Conservation (phyloP, 2,113 vertebrate genomes). For the Gnathonemus echidnorhynchus region DNA sequence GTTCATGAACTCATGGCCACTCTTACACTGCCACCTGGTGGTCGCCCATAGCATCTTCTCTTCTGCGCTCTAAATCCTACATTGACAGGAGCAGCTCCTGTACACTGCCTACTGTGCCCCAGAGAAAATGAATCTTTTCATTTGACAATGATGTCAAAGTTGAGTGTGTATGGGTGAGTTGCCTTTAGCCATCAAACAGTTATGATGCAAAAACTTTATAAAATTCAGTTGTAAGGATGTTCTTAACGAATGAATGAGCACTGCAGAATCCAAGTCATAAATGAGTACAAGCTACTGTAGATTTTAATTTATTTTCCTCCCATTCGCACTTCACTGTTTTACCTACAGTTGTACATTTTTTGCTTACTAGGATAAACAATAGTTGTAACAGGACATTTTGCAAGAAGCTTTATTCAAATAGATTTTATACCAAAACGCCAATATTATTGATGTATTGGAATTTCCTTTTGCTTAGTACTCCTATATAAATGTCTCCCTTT, state of each 20-base stretch:
- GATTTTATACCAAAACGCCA: slow-evolving; percentile 72
- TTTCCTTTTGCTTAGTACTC: slow-evolving; percentile 39
- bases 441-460: slow-evolving; percentile 47
- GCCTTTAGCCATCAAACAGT: slow-evolving; percentile 29
- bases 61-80: neutral
- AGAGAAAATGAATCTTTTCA: slow-evolving; percentile 46
- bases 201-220: slow-evolving; percentile 21
- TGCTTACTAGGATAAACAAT: slow-evolving; percentile 47
- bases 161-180: slow-evolving; percentile 44
- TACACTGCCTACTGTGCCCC: slow-evolving; percentile 35
- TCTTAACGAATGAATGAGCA: slow-evolving; percentile 33
- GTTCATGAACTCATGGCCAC: slow-evolving; percentile 98
- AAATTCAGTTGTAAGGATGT: slow-evolving; percentile 34
- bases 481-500: slow-evolving; percentile 73
- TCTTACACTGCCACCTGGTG: slow-evolving; percentile 83
- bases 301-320: slow-evolving; percentile 65
- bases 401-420: slow-evolving; percentile 25
- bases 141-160: slow-evolving; percentile 30
- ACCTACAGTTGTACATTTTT: slow-evolving; percentile 87
- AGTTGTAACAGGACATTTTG: slow-evolving; percentile 41
- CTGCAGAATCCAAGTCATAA: slow-evolving; percentile 25
- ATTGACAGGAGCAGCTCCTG: neutral
- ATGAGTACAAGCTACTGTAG: slow-evolving; percentile 59
- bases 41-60: slow-evolving; percentile 63
- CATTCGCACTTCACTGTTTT: slow-evolving; percentile 85